Conservation (phyloP, 2,888 invertebrate genomes). For the Tetramorium bicarinatum region DNA sequence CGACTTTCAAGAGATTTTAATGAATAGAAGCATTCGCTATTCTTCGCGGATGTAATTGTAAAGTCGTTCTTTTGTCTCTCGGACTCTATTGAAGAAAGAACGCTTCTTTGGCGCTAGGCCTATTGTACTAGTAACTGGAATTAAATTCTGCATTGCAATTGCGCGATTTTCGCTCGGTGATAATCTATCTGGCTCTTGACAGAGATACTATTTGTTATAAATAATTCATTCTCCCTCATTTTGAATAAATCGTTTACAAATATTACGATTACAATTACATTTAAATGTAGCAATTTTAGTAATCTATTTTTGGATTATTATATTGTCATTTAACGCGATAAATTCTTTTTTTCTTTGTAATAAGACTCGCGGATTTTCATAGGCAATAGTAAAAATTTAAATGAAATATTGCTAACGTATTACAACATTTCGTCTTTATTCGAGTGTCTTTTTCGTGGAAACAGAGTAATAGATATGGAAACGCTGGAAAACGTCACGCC, state of each 20-base stretch:
- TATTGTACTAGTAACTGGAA: conserved; percentile 71
- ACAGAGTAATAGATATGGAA: conserved; percentile 34
- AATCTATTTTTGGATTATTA: background rate
- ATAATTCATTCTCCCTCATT: background rate
- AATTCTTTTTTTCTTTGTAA: background rate
- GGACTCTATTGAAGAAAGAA: conserved; percentile 64
- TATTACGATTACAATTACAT: background rate
- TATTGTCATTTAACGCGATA: background rate
- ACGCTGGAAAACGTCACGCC: conserved; percentile 38
- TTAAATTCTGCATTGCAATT: conserved; percentile 69
- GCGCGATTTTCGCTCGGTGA: conserved; percentile 23
- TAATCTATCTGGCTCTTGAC: background rate
- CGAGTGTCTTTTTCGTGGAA: conserved; percentile 18
- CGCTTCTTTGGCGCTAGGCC: conserved; percentile 57
- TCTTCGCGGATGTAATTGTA: conserved; percentile 76
- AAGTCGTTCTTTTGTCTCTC: conserved; percentile 75
- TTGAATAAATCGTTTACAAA: background rate
- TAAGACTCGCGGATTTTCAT: background rate
- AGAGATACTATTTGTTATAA: background rate
- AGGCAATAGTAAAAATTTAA: background rate
- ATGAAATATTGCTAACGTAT: conserved; percentile 4
- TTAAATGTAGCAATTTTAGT: background rate
- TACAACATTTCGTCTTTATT: conserved; percentile 10
- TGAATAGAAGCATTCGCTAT: conserved; percentile 77
- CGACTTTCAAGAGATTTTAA: conserved; percentile 72